These are phyloP conservation scores for Pristionchus maxplancki DNA, from an alignment of 2,888 invertebrate genomes.

Conservation along the genomic window DNA sequence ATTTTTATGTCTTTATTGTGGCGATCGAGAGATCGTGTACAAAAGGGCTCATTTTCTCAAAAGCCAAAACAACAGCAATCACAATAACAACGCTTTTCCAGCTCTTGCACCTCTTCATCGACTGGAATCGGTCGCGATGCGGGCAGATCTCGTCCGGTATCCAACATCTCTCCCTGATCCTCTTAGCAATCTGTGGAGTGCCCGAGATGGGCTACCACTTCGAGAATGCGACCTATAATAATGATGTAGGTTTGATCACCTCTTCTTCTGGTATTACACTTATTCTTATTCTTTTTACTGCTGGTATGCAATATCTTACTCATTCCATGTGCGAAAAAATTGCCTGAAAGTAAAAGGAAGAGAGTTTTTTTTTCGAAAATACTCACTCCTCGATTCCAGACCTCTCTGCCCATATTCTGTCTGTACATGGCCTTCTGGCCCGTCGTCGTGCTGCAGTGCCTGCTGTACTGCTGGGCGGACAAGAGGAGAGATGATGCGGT, in stretches of 20 bases:
- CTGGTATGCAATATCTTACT: too few relatives aligned
- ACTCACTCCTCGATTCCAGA: neutral
- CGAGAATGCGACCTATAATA: neutral
- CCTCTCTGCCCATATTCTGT: slow-evolving; percentile 51
- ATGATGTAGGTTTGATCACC: neutral
- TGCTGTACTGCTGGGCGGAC: slow-evolving; percentile 70
- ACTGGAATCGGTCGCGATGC: slow-evolving; percentile 87
- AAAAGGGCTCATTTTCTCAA: too few relatives aligned
- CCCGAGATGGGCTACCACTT: slow-evolving; percentile 70
- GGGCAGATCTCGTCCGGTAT: slow-evolving; percentile 94
- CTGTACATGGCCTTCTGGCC: slow-evolving; percentile 67
- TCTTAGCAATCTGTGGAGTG: slow-evolving; percentile 85
- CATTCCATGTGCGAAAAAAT: too few relatives aligned
- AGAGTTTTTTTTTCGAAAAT: too few relatives aligned
- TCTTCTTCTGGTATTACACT: too few relatives aligned
- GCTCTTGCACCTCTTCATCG: slow-evolving; percentile 79
- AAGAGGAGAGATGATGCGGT: slow-evolving; percentile 51
- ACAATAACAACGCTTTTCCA: too few relatives aligned
- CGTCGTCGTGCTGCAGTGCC: slow-evolving; percentile 59
- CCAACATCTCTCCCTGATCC: slow-evolving; percentile 91
- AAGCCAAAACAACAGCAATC: too few relatives aligned
- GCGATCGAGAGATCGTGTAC: too few relatives aligned
- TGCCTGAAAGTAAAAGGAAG: too few relatives aligned
- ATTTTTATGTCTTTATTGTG: too few relatives aligned
- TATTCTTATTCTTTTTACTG: too few relatives aligned